These are phyloP conservation scores for Drosophila paulistorum DNA, from an alignment of 1,140 invertebrate species.

Conservation along the genomic window DNA sequence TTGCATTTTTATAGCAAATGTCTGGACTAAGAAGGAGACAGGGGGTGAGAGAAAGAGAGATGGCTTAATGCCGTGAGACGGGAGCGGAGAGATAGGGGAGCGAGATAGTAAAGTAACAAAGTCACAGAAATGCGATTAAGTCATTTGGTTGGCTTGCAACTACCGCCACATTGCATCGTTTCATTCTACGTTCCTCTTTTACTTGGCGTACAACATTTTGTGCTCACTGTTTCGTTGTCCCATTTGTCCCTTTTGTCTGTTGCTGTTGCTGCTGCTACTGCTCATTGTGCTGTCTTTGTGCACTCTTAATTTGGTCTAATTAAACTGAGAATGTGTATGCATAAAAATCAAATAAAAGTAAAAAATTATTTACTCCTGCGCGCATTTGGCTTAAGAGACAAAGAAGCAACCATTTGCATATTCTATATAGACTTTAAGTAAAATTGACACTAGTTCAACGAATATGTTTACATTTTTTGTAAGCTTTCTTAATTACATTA, in stretches of 20 bases:
- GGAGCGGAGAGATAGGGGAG: background rate
- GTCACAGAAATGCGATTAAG: conserved; percentile 75
- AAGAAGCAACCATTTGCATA: conserved; percentile 14
- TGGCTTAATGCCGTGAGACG: background rate
- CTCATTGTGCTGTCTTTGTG: conserved; percentile 54
- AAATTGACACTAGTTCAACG: background rate
- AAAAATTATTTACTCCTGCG: conserved; percentile 22
- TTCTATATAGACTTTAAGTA: background rate
- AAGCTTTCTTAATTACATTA: no score
- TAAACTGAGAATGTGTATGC: conserved; percentile 56
- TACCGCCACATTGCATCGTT: conserved; percentile 13
- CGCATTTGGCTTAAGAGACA: conserved; percentile 45
- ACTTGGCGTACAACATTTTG: conserved; percentile 1
- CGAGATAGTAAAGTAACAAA: conserved; percentile 50
- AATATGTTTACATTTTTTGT: background rate
- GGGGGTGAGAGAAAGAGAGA: conserved; percentile 1
- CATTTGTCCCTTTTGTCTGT: conserved; percentile 13
- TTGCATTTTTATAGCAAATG: conserved; percentile 74
- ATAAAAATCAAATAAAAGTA: conserved; percentile 42
- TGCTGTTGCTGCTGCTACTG: conserved; percentile 16
- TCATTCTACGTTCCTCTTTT: conserved; percentile 2
- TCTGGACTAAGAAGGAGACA: conserved; percentile 30
- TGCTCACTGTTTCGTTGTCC: conserved; percentile 16
- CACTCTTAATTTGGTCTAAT: conserved; percentile 74
- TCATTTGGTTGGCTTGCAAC: conserved; percentile 59